A percentile compares a stretch with the other conserved stretches of the same genome.
Conservation (phyloP, 2,888 invertebrate genomes). For the Orthosia gothica region DNA sequence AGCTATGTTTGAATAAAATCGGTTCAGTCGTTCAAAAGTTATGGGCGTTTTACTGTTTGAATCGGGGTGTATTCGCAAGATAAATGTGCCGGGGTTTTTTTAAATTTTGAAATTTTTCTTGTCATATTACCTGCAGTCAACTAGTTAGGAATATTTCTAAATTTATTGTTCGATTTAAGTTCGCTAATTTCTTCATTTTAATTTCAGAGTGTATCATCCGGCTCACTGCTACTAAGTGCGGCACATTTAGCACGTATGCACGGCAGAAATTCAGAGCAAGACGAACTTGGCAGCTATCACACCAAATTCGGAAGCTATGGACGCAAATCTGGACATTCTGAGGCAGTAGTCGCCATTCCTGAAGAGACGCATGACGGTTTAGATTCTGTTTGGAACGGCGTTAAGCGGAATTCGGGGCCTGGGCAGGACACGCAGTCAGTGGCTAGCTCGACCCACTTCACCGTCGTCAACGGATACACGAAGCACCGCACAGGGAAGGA, state of each 20-base stretch:
- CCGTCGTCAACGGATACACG: slow-evolving; percentile 95
- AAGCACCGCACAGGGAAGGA: slow-evolving; percentile 92
- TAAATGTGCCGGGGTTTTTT: too few relatives aligned
- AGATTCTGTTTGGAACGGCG: slow-evolving; percentile 87
- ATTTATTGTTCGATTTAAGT: background rate
- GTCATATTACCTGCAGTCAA: background rate
- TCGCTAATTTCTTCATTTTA: slow-evolving; percentile 34
- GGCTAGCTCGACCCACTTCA: slow-evolving; percentile 97
- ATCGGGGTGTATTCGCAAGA: too few relatives aligned
- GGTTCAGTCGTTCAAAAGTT: too few relatives aligned
- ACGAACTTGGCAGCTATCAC: slow-evolving; percentile 83
- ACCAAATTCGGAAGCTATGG: slow-evolving; percentile 83
- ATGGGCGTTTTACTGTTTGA: too few relatives aligned
- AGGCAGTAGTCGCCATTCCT: slow-evolving; percentile 86
- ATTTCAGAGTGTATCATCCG: slow-evolving; percentile 95
- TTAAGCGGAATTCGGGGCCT: slow-evolving; percentile 88
- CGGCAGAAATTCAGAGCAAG: slow-evolving; percentile 81
- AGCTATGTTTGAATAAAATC: too few relatives aligned
- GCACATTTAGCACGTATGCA: slow-evolving; percentile 93
- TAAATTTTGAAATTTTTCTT: too few relatives aligned
- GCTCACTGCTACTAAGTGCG: slow-evolving; percentile 95
- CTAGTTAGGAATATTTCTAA: background rate
- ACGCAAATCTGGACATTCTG: slow-evolving; percentile 78
- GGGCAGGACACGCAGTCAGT: slow-evolving; percentile 93
- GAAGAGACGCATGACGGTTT: slow-evolving; percentile 84